A percentile compares a stretch with the other conserved stretches of the same genome.
phyloP scores from a whole-genome alignment of 2,888 invertebrate genomes.

The Nesidiocoris tenuis region DNA sequence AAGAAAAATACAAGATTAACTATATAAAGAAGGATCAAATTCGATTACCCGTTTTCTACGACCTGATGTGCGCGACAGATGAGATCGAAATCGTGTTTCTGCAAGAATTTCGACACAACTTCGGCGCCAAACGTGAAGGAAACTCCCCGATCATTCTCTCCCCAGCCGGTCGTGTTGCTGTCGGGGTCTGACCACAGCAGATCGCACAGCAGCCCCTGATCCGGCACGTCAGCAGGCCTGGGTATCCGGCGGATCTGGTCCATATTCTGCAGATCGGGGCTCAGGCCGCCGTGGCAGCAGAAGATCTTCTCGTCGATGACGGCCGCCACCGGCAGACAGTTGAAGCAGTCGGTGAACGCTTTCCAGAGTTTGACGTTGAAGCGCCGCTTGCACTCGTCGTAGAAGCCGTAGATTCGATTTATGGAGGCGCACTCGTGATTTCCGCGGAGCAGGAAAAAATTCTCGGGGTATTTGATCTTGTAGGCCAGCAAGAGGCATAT shows the following conservation, averaged over 20 bases:
- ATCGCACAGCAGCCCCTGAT: conserved; percentile 95
- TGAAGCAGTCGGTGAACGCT: conserved; percentile 99
- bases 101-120: conserved; percentile 94
- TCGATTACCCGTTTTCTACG: conserved; percentile 99
- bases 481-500: conserved; percentile 95
- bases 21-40: too few relatives aligned
- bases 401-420: conserved; percentile 67
- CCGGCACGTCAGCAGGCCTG: conserved; percentile 97
- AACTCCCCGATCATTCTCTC: conserved; percentile 98
- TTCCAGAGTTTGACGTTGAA: conserved; percentile 99
- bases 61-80: conserved; percentile 99
- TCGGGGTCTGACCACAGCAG: conserved; percentile 97
- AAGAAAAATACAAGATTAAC: too few relatives aligned
- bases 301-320: conserved; percentile 85
- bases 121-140: conserved; percentile 99
- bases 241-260: conserved; percentile 97
- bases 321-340: conserved; percentile 97
- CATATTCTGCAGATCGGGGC: conserved; percentile 92
- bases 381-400: conserved; percentile 81
- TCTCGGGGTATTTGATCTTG: conserved; percentile 98
- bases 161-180: conserved; percentile 98
- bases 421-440: conserved; percentile 97
- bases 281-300: conserved; percentile 78
- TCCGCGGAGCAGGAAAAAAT: conserved; percentile 92
- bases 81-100: conserved; percentile 98